Base-by-base conservation (phyloP, 2,888 invertebrate species). In the Athalia rosae region DNA sequence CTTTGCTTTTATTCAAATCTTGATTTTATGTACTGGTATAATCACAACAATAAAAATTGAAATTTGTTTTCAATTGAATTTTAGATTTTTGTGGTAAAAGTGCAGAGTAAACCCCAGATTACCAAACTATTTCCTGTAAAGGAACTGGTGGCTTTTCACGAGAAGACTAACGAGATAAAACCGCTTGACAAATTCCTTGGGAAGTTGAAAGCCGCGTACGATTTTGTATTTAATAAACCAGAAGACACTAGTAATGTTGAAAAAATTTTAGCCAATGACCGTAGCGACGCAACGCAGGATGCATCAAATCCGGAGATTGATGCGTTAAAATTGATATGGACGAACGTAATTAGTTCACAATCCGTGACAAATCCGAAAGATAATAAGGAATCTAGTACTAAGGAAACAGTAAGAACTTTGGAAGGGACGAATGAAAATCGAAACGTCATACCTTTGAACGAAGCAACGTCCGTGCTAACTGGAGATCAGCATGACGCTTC, bases 201-300 rank as follows among this genome's bases (percentile, higher is more conserved):
- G 2, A 88, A 87, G 82, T 82, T 88, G 77, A 84, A 85, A 50
- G 83, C 87, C 15, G 86, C 86, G 9, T 88, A 87, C 73, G 82
- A 88, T 73, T 86, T 86, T 61, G 85, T 88, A 7, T 87, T 88
- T 73, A 86, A 81, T 63, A 85, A 85, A 73, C 77, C 84, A 3
- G 85, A 85, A 53, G 83, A 86, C 63, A 82, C 83, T 2, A 86
- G 83, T 69, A 84, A 85, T 77, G 81, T 87, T 43, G 85, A 84
- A 76, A 85, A 82, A 66, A 85, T 86, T 71, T 50, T 83, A 3
- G 63, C 78, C 4, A 84, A 82, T 8, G 77, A 28, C 28, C 28
- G 28, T 28, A 28, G 28, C 2, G 28, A 28, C 28, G 28, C 28
- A 28, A 28, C 28, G 28, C 28, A 28, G 28, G 28, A 79, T 59